Base-by-base conservation (phyloP, 2,888 invertebrate species). In the Diarsia dahlii region DNA sequence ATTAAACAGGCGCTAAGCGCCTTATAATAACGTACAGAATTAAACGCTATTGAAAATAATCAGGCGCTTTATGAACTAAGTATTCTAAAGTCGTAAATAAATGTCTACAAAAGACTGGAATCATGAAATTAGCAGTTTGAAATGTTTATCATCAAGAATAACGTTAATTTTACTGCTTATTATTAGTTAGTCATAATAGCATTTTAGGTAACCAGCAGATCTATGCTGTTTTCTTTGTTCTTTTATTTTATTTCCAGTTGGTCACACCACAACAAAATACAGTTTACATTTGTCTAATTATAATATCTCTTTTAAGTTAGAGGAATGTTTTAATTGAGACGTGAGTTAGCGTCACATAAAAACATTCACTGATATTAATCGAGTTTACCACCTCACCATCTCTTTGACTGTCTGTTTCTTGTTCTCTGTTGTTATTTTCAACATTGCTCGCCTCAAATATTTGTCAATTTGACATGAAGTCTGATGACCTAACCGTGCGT, bases 41-140 rank as follows among this genome's bases (percentile, higher is more conserved):
- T 46, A 76, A 50, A 45, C 34, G 71, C 56, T 64, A 50, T 39
- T 56, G 9, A 8, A 34, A 64, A 20, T 34, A 12, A 56, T 56
- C 77, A 77, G 77, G 77, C 77, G 78, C 78, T 78, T 60, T 18
- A 15, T 8, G 39, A 39, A 39, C 39, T 39, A 39, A 39, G 39
- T 39, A 39, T 0, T 39, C 39, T 8, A 8, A 39, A 39, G 39
- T 39, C 39, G 28, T 28, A 28, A n/a, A 6, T 39, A 6, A 39
- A 39, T 39, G 23, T 46, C 23, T 18, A 15, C n/a, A 46, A n/a
- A 54, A 3, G 46, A 9, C 70, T 28, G 46, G 13, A 63, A 62
- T n/a, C 3, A 20, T 28, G 4, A 20, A 20, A 6, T 5, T 13
- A 56, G 5, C 15, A 8, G 8, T 28, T 15, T 28, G 23, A 3